Evolutionary conservation across 2,113 vertebrate genomes (phyloP).

Genomic region (Callipepla squamata): DNA sequence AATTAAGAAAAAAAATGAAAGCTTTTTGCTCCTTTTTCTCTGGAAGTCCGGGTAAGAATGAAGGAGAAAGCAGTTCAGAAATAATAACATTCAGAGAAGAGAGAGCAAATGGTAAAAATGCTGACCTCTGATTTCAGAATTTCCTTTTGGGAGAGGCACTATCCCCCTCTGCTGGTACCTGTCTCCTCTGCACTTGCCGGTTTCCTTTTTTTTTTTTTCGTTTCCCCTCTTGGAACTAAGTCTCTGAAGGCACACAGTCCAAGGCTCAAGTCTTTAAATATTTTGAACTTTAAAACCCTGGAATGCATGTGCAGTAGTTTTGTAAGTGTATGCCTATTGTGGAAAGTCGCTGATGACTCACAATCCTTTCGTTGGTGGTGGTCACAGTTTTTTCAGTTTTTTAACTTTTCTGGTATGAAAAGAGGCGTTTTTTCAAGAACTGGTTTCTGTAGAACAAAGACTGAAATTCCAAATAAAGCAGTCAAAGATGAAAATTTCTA

Average conservation of each 20-base stretch:
- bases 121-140: slow-evolving; percentile 22
- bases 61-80: not conserved
- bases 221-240: not conserved
- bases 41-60: not conserved
- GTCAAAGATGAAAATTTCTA: not conserved
- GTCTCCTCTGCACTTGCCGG: not conserved
- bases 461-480: not conserved
- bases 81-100: not conserved
- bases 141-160: slow-evolving; percentile 7
- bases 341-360: not conserved
- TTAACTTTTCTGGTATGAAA: not conserved
- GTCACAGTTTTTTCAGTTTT: not conserved
- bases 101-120: not conserved
- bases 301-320: not conserved
- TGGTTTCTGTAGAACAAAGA: not conserved
- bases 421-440: not conserved
- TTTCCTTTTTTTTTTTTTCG: not conserved
- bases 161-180: slow-evolving; percentile 30
- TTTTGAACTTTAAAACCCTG: not conserved
- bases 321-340: not conserved
- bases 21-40: not conserved
- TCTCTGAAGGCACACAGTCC: not conserved
- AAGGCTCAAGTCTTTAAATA: not conserved
- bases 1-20: not conserved
- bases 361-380: not conserved